Percentiles rank a stretch among this genome's conserved stretches.
These are phyloP conservation scores for Lethrus apterus DNA, from an alignment of 1,140 invertebrate species.

Conservation along the genomic window DNA sequence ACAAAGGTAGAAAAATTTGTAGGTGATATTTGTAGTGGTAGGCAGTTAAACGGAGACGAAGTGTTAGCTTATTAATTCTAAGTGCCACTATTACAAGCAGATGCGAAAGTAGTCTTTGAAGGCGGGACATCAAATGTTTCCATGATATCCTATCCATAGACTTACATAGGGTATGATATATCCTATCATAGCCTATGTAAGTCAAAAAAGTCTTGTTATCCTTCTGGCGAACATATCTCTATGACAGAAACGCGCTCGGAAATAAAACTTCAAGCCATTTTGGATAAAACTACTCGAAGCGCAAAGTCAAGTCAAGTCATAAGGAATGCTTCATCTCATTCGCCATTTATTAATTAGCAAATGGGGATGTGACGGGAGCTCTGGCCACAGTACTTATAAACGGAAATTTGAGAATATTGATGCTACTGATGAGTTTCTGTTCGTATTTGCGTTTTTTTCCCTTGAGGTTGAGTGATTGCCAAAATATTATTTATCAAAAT, in stretches of 20 bases:
- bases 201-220: conserved; percentile 17
- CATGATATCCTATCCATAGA: too few species aligned
- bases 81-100: conserved; percentile 14
- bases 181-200: conserved; percentile 9
- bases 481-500: conserved; percentile 11
- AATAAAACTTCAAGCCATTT: conserved; percentile 22
- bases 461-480: conserved; percentile 5
- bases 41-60: background rate
- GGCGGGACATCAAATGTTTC: conserved; percentile 7
- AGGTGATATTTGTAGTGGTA: too few species aligned
- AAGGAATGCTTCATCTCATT: background rate
- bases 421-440: conserved; percentile 12
- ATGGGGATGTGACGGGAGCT: conserved; percentile 15
- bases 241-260: conserved; percentile 18
- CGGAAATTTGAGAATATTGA: conserved; percentile 7
- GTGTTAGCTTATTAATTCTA: conserved; percentile 20
- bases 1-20: too few species aligned
- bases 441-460: conserved; percentile 15
- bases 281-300: conserved; percentile 21
- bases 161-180: too few species aligned
- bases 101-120: conserved; percentile 12
- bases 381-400: conserved; percentile 12
- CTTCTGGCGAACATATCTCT: conserved; percentile 12
- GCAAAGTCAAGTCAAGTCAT: conserved; percentile 37
- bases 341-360: conserved; percentile 3